Evolutionary conservation across 2,113 vertebrate species (phyloP).

Genomic region (Chinchilla lanigera): DNA sequence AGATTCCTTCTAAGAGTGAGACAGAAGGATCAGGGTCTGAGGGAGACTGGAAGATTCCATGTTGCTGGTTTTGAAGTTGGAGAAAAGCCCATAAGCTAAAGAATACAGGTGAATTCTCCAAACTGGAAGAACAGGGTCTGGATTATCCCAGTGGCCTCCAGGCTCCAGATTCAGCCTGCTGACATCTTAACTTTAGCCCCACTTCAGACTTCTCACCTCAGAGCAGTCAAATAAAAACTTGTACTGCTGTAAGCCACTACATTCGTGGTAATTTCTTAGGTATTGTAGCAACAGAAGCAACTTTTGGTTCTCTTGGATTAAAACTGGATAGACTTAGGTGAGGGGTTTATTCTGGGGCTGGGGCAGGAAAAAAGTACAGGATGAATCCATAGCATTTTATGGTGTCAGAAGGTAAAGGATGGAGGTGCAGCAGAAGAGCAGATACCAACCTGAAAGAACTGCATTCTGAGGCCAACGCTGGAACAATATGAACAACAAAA

Average conservation of each 20-base stretch:
- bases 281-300: too few relatives aligned
- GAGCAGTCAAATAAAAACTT: not conserved
- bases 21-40: not conserved
- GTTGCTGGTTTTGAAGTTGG: not conserved
- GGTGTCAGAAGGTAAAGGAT: not conserved
- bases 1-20: not conserved
- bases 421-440: not conserved
- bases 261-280: not conserved
- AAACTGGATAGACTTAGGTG: constrained; percentile 9
- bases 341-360: not conserved
- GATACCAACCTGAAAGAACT: not conserved
- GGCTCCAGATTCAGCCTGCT: not conserved
- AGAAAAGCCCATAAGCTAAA: not conserved
- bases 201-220: not conserved
- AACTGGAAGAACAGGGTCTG: not conserved
- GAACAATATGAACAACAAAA: not conserved
- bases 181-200: not conserved
- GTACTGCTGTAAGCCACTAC: not conserved
- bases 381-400: not conserved
- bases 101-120: not conserved
- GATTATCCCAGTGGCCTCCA: not conserved
- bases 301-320: too few relatives aligned
- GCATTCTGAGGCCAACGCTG: not conserved
- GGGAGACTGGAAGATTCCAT: not conserved
- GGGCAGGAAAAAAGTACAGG: constrained; percentile 2